Percentiles rank a stretch among this genome's conserved stretches.
These are phyloP conservation scores for Drosophila acutilabella DNA, from an alignment of 2,888 invertebrate species.

Conservation along the genomic window DNA sequence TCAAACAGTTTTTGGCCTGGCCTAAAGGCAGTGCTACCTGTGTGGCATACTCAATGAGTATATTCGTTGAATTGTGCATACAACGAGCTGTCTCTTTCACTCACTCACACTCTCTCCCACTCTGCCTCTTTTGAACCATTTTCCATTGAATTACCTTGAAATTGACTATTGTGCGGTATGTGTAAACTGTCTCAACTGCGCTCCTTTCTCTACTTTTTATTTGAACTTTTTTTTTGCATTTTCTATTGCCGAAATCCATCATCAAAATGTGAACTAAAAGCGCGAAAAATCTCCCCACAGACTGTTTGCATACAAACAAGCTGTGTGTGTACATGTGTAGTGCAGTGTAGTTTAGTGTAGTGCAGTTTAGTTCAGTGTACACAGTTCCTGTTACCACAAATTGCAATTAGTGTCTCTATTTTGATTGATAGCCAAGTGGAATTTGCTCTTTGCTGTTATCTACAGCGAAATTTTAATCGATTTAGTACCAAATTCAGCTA, in stretches of 20 bases:
- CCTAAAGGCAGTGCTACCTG: conserved; percentile 44
- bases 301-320: background rate
- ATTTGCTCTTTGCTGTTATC: conserved; percentile 3
- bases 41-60: conserved; percentile 59
- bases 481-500: background rate
- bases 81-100: background rate
- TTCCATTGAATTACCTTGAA: conserved; percentile 49
- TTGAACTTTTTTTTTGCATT: conserved; percentile 9
- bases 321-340: background rate
- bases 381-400: conserved; percentile 38
- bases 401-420: conserved; percentile 59
- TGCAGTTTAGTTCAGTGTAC: conserved; percentile 30
- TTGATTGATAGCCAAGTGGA: conserved; percentile 49
- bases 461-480: background rate
- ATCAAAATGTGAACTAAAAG: conserved; percentile 13
- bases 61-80: conserved; percentile 37
- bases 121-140: background rate
- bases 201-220: background rate
- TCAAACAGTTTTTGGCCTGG: conserved; percentile 30
- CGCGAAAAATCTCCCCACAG: conserved; percentile 5
- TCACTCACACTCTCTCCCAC: background rate
- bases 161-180: conserved; percentile 35
- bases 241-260: conserved; percentile 10
- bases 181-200: conserved; percentile 29
- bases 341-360: conserved; percentile 6